Conservation (phyloP, 2,797 vertebrate genomes). For the Streptopelia turtur region DNA sequence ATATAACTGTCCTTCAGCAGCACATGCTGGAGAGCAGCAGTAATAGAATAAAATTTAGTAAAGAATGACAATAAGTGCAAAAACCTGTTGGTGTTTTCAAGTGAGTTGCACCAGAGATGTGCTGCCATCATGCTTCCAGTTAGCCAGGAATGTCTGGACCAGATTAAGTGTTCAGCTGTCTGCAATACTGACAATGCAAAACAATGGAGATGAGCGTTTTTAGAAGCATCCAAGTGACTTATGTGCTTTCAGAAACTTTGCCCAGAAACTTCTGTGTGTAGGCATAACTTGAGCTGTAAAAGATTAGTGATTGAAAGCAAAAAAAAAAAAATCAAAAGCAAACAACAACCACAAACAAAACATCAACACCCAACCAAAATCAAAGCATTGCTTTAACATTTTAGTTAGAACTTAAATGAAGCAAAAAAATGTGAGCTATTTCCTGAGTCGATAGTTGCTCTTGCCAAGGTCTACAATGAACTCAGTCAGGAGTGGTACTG, state of each 20-base stretch:
- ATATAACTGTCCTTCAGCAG: neutral
- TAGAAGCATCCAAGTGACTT: neutral
- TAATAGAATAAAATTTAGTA: neutral
- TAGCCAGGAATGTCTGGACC: neutral
- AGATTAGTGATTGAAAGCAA: neutral
- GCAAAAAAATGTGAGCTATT: conserved; percentile 44
- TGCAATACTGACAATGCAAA: neutral
- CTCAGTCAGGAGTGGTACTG: neutral
- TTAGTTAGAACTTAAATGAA: conserved; percentile 2
- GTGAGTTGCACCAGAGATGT: neutral
- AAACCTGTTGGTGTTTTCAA: neutral
- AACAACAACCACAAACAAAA: no score
- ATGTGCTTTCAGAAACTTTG: neutral
- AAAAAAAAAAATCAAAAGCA: neutral
- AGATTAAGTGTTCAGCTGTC: neutral
- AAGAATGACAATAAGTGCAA: neutral
- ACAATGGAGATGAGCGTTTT: neutral
- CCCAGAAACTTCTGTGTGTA: neutral
- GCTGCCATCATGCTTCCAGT: neutral
- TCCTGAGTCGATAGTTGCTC: neutral
- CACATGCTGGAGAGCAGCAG: neutral
- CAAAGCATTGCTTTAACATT: conserved; percentile 4
- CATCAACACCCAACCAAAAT: no score
- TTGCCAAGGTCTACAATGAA: conserved; percentile 24
- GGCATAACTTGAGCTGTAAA: neutral